Conservation (phyloP, 2,888 invertebrate genomes). For the Colostygia pectinataria region DNA sequence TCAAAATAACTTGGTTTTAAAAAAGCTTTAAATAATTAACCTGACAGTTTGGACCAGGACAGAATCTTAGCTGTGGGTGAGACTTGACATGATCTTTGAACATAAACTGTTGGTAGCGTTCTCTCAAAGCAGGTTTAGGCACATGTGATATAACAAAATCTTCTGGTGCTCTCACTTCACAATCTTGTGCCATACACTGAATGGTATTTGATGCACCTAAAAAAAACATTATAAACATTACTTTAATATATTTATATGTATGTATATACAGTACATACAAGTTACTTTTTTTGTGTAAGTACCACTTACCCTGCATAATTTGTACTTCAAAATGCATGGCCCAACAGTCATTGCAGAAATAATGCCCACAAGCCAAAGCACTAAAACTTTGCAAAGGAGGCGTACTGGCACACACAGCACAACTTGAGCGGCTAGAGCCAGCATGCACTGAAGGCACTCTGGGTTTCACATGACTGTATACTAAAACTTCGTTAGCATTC, state of each 20-base stretch:
- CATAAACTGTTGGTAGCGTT: constrained; percentile 97
- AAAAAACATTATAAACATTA: too few species aligned
- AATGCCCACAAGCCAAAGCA: constrained; percentile 94
- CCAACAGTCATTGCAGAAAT: constrained; percentile 99
- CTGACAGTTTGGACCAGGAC: constrained; percentile 98
- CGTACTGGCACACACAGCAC: constrained; percentile 90
- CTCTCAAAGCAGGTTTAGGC: constrained; percentile 90
- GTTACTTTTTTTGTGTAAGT: not conserved
- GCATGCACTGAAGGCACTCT: constrained; percentile 54
- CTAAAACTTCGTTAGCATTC: constrained; percentile 86
- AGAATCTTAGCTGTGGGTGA: constrained; percentile 95
- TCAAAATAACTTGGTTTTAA: too few species aligned
- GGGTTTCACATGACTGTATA: constrained; percentile 75
- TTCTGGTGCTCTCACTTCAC: constrained; percentile 97
- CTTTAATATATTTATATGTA: too few species aligned
- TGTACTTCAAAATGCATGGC: constrained; percentile 97
- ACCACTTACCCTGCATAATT: constrained; percentile 90
- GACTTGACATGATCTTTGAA: constrained; percentile 98
- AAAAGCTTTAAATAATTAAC: too few species aligned
- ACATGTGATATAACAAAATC: constrained; percentile 96
- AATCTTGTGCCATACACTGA: constrained; percentile 98
- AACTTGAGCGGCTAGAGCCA: constrained; percentile 69
- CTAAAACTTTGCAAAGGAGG: constrained; percentile 88
- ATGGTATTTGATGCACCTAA: constrained; percentile 91
- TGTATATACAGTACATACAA: too few species aligned